Conservation (phyloP, 1,140 invertebrate species). For the Marisa cornuarietis region DNA sequence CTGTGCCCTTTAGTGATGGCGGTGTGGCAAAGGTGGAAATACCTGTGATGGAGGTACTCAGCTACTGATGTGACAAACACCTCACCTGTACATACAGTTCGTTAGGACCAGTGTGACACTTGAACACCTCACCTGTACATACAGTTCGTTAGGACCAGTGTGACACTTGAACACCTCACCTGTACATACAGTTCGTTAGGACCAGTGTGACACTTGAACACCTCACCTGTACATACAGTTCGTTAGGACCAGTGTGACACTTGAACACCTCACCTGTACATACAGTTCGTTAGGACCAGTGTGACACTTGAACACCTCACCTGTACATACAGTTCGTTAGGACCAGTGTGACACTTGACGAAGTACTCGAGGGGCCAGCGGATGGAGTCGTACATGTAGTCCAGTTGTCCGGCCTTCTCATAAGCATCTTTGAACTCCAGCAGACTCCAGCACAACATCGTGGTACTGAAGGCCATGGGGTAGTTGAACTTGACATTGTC, state of each 20-base stretch:
- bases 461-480: constrained; percentile 73
- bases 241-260: constrained; percentile 38
- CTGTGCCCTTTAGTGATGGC: too few species aligned
- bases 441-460: constrained; percentile 72
- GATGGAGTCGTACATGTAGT: constrained; percentile 63
- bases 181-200: constrained; percentile 45
- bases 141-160: constrained; percentile 36
- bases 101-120: constrained; percentile 53
- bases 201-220: constrained; percentile 66
- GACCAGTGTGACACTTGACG: constrained; percentile 66
- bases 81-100: constrained; percentile 51
- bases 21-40: too few species aligned
- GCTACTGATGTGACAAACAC: too few species aligned
- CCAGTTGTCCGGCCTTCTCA: constrained; percentile 62
- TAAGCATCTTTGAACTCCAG: constrained; percentile 71
- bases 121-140: constrained; percentile 63
- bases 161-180: constrained; percentile 66
- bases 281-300: constrained; percentile 37
- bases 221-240: constrained; percentile 50
- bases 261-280: constrained; percentile 66
- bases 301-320: constrained; percentile 66
- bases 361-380: constrained; percentile 75
- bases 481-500: constrained; percentile 77
- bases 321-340: constrained; percentile 47
- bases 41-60: too few species aligned